These are phyloP conservation scores for Hypomecis atomaria DNA, from an alignment of 2,888 invertebrate species.

Conservation along the genomic window DNA sequence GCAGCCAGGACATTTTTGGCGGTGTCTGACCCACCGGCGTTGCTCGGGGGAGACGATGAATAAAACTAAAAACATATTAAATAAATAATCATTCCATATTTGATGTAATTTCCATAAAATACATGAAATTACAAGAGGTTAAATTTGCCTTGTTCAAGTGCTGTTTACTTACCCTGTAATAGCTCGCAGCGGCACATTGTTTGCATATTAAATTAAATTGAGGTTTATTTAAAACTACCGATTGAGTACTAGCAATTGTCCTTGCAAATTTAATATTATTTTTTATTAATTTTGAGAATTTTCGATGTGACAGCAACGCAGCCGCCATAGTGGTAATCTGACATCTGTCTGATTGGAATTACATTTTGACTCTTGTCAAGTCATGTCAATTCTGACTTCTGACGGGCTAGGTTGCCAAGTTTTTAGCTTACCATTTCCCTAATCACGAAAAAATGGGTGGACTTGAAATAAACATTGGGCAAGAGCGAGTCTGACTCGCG, in stretches of 20 bases:
- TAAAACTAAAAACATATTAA: conserved; percentile 61
- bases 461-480: too few species aligned
- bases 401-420: too few species aligned
- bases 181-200: conserved; percentile 68
- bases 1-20: conserved; percentile 82
- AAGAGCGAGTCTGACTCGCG: too few species aligned
- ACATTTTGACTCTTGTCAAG: too few species aligned
- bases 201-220: conserved; percentile 62
- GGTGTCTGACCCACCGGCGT: conserved; percentile 60
- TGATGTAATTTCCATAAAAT: conserved; percentile 13
- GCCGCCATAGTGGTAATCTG: conserved; percentile 72
- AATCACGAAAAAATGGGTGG: too few species aligned
- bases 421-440: too few species aligned
- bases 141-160: neutral
- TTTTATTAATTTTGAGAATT: conserved; percentile 70
- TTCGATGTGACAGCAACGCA: conserved; percentile 69
- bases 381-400: neutral
- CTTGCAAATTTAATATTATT: conserved; percentile 67
- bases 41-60: conserved; percentile 60
- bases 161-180: conserved; percentile 64
- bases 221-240: conserved; percentile 64
- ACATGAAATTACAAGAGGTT: conserved; percentile 21
- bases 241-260: conserved; percentile 53
- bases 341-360: conserved; percentile 7
- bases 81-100: conserved; percentile 20